Percentiles rank a stretch among this genome's conserved stretches.
These are phyloP conservation scores for Neelides folsomi DNA, from an alignment of 2,888 invertebrate genomes.

Conservation along the genomic window DNA sequence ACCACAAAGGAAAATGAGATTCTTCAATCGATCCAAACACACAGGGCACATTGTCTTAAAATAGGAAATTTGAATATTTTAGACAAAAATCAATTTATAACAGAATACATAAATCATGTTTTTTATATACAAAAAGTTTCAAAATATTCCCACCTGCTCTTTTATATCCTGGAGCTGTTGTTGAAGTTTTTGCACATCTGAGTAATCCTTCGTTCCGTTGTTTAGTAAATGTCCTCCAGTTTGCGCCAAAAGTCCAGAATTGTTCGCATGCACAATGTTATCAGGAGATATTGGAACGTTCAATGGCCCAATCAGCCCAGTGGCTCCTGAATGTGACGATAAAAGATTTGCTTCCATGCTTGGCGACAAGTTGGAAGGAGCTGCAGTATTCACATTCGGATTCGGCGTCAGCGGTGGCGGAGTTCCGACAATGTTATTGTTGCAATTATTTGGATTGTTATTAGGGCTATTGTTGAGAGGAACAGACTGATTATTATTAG, in stretches of 20 bases:
- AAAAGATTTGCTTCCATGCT: conserved; percentile 31
- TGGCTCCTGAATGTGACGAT: conserved; percentile 17
- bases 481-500: no score
- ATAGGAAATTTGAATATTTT: no score
- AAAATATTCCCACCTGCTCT: conserved; percentile 60
- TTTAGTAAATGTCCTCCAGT: conserved; percentile 43
- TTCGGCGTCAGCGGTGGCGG: conserved; percentile 8
- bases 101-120: no score
- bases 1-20: conserved; percentile 64
- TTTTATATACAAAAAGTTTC: no score
- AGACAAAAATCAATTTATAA: no score
- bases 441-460: no score
- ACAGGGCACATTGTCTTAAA: conserved; percentile 94
- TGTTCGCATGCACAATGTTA: conserved; percentile 28
- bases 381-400: conserved; percentile 9
- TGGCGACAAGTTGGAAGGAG: conserved; percentile 29
- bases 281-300: conserved; percentile 20
- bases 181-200: conserved; percentile 76
- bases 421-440: conserved; percentile 4
- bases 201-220: conserved; percentile 54
- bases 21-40: conserved; percentile 91
- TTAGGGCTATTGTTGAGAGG: no score
- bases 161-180: conserved; percentile 95
- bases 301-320: conserved; percentile 7
- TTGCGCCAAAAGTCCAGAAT: conserved; percentile 21